Conservation (phyloP, 2,888 invertebrate genomes). For the Muschampia plurimacula region DNA sequence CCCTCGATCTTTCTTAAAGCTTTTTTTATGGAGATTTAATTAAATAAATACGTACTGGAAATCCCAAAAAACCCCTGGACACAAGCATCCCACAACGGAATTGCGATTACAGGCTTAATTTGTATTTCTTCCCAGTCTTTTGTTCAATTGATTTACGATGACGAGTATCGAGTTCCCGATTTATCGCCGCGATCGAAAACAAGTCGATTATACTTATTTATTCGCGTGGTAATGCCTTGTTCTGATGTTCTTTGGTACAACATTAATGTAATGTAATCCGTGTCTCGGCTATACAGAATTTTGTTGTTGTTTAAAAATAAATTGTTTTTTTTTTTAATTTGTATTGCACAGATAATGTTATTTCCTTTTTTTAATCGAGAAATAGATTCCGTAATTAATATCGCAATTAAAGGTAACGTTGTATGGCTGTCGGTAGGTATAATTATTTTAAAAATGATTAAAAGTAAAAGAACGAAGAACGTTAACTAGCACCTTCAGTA, state of each 20-base stretch:
- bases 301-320: slow-evolving; percentile 17
- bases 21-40: no score
- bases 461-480: no score
- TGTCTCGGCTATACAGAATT: slow-evolving; percentile 14
- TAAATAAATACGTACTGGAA: slow-evolving; percentile 1
- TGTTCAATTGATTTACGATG: slow-evolving; percentile 79
- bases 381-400: not conserved
- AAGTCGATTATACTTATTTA: slow-evolving; percentile 58
- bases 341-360: not conserved
- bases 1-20: no score
- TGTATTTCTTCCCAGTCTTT: slow-evolving; percentile 81
- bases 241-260: slow-evolving; percentile 37
- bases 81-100: slow-evolving; percentile 11
- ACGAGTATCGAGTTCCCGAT: slow-evolving; percentile 64
- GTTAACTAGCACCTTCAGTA: no score
- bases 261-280: slow-evolving; percentile 40
- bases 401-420: not conserved
- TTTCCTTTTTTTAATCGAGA: not conserved
- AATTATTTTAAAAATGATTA: no score
- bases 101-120: slow-evolving; percentile 79
- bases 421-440: no score
- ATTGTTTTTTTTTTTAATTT: slow-evolving; percentile 19
- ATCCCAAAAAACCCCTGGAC: slow-evolving; percentile 15
- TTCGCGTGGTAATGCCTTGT: slow-evolving; percentile 55
- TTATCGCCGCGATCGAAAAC: slow-evolving; percentile 62